phyloP scores from a whole-genome alignment of 1,140 invertebrate genomes.

The Caenorhabditis remanei region DNA sequence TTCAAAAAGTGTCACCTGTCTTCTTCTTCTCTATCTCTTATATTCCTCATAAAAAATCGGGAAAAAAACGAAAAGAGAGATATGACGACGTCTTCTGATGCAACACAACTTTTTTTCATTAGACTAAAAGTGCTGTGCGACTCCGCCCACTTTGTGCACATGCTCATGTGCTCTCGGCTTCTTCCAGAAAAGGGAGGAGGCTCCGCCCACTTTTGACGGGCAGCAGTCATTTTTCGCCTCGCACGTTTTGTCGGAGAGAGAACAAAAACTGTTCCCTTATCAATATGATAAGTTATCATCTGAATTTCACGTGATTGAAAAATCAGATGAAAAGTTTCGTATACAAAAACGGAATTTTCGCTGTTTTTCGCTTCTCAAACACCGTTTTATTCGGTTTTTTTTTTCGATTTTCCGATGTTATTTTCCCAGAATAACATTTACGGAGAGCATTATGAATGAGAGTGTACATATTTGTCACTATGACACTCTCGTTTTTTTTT shows the following conservation, averaged over 20 bases:
- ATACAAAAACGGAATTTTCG: neutral
- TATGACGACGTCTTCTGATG: conserved; percentile 17
- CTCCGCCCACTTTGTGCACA: neutral
- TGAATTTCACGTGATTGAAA: no score
- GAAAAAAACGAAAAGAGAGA: neutral
- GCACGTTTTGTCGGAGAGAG: no score
- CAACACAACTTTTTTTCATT: neutral
- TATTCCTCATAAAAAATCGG: neutral
- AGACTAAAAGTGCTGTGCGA: neutral
- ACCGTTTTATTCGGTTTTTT: neutral
- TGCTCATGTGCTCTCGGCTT: no score
- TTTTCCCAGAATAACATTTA: no score
- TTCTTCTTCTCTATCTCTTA: neutral
- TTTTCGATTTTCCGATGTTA: neutral
- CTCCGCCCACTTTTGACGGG: conserved; percentile 4
- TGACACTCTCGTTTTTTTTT: no score
- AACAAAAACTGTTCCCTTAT: no score
- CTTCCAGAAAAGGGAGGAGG: neutral
- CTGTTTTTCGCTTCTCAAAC: neutral
- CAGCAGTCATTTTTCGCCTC: no score
- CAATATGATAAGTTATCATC: no score
- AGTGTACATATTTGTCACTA: no score
- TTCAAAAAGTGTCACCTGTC: neutral
- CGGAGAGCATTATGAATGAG: no score
- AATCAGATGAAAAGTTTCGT: no score